phyloP scores from a whole-genome alignment of 2,113 vertebrate species.

The Sapajus apella region DNA sequence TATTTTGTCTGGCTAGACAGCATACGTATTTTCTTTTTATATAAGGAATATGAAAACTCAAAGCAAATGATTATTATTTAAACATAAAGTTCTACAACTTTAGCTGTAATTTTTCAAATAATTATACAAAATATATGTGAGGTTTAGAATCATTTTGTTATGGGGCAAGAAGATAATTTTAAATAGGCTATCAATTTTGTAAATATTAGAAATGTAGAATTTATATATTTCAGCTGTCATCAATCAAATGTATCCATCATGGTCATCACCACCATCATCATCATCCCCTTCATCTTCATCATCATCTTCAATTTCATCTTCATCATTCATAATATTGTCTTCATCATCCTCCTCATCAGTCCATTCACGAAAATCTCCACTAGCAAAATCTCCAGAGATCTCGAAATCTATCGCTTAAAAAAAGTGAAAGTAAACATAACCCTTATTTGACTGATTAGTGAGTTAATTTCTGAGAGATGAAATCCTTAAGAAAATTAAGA shows the following conservation, averaged over 20 bases:
- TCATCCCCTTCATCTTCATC: constrained; percentile 93
- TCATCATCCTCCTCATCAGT: constrained; percentile 88
- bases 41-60: constrained; percentile 83
- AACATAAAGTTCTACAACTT: constrained; percentile 84
- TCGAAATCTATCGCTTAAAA: constrained; percentile 88
- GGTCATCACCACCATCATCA: constrained; percentile 90
- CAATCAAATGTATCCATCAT: constrained; percentile 93
- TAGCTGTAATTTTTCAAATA: constrained; percentile 84
- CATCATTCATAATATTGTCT: constrained; percentile 87
- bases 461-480: background rate
- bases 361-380: constrained; percentile 91
- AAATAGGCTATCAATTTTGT: constrained; percentile 85
- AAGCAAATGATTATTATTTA: constrained; percentile 83
- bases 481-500: background rate
- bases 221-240: constrained; percentile 78
- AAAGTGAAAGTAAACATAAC: constrained; percentile 43
- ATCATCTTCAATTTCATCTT: constrained; percentile 91
- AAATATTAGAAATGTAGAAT: constrained; percentile 88
- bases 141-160: constrained; percentile 88
- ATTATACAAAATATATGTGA: constrained; percentile 94
- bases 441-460: background rate
- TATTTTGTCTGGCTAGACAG: constrained; percentile 75
- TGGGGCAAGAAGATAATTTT: constrained; percentile 84
- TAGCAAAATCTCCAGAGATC: constrained; percentile 95
- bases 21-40: constrained; percentile 78